These are phyloP conservation scores for Paradisaea rubra DNA, from an alignment of 2,113 vertebrate species.

Conservation along the genomic window DNA sequence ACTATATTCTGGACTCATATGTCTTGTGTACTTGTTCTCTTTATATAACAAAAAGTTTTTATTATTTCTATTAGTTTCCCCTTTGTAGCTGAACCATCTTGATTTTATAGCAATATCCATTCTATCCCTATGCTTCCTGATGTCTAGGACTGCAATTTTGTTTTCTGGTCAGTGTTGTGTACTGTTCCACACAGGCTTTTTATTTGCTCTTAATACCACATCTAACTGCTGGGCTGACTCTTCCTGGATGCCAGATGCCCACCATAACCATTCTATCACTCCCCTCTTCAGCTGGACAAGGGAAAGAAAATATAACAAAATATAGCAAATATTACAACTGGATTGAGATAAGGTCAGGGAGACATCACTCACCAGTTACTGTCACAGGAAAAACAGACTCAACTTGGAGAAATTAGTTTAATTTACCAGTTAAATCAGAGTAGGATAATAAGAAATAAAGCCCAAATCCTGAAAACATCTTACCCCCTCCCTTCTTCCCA, in stretches of 20 bases:
- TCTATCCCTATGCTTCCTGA: background rate
- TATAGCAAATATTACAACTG: background rate
- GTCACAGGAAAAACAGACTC: background rate
- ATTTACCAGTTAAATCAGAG: background rate
- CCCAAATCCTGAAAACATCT: background rate
- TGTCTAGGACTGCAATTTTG: background rate
- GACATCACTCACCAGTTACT: background rate
- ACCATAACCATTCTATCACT: background rate
- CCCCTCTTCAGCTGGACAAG: background rate
- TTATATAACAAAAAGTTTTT: background rate
- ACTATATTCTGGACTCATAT: background rate
- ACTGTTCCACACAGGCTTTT: background rate
- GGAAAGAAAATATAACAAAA: background rate
- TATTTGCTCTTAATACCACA: background rate
- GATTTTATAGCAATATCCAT: background rate
- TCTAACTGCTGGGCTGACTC: background rate
- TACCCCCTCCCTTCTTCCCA: background rate
- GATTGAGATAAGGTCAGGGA: background rate
- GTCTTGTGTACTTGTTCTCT: background rate
- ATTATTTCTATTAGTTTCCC: background rate
- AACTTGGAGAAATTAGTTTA: background rate
- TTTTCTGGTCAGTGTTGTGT: background rate
- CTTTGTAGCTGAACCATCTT: background rate
- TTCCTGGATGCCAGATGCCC: background rate
- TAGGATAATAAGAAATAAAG: background rate